Evolutionary conservation across 2,113 vertebrate genomes (phyloP), one percentile per base, ranked within the genome.

Genomic region (Siniperca chuatsi): DNA sequence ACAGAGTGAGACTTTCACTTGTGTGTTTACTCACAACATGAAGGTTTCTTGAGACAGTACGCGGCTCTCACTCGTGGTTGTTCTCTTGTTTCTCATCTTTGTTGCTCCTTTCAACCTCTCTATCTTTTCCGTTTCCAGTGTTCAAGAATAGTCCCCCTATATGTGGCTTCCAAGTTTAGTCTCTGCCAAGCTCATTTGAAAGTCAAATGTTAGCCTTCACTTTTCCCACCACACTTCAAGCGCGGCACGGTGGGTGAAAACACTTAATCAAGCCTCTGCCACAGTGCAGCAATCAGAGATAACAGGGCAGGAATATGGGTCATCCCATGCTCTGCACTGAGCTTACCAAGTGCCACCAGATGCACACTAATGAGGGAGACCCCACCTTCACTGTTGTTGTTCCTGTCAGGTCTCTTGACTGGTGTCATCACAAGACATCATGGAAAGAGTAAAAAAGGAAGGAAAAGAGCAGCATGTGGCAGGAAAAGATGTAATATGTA

Each of bases 171-270:
- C 75, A 84, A 92, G 90, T 92, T 92, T 92, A 87, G 92, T 25
- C 91, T 93, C 82, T 48, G 66, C 75, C 86, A 72, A 55, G 70
- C 89, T 93, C 89, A 93, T 95, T 94, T 94, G 84, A 94, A 95
- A 95, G 92, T 93, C 92, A 92, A 93, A 94, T 95, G 68, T 61
- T 83, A 66, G 71, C 86, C 79, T 89, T 89, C 84, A 79, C 89
- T 92, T 87, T 87, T 84, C 71, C 78, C 80, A 85, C 78, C 71
- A 74, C 87, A 88, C 72, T 88, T 93, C 69, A 82, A 91, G 89
- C 46, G n/a, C 54, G 65, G 68, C 81, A 61, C 65, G 9, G 66
- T 68, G 73, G 66, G 87, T 87, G 86, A 78, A 91, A 92, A 93
- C 87, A 91, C 89, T 87, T 92, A 91, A 95, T 95, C 89, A 92